Evolutionary conservation across 2,797 vertebrate species (phyloP), one percentile per base, ranked within the genome.

Genomic region (Chelon auratus): DNA sequence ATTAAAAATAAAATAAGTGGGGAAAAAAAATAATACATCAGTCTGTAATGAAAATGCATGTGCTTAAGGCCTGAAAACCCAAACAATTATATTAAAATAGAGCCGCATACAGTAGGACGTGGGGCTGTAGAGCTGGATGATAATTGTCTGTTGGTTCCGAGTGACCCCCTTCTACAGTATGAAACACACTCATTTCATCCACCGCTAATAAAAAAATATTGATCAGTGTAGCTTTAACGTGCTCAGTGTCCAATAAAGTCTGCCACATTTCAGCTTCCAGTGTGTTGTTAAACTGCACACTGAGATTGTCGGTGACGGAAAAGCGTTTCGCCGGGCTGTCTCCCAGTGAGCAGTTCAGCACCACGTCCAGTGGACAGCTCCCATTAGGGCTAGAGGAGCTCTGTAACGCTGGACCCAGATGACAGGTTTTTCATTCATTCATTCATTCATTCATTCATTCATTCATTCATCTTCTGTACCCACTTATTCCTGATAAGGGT

Each of bases 321-420:
- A 45, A 76, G 36, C 12, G 9, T 52, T 68, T 59, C 51, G 42
- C 64, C 40, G 30, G 30, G 68, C 67, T 58, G 62, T 48, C 43
- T 56, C 66, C 14, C 26, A 55, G 22, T 59, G 64, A 53, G 59
- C 26, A 39, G 20, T 86, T 85, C 81, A 82, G 90, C 81, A 84
- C 81, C 80, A 51, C 36, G 22, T 5, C 45, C 3, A 0, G 5
- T 59, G 82, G 79, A 90, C 85, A 87, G 85, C 83, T 84, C 76
- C 70, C 1, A n/a, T 70, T 36, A 17, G 15, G 42, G 3, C 42
- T 2, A 33, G 24, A 26, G 15, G 13, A 43, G 42, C 42, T 43
- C 30, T 33, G 30, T 33, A 33, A 6, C 7, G 30, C 30, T 33
- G 30, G 30, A 6, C 7, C 3, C 30, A 33, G 30, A 33, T 3